Evolutionary conservation across 2,888 invertebrate genomes (phyloP).

Genomic region (Campaea margaritaria): DNA sequence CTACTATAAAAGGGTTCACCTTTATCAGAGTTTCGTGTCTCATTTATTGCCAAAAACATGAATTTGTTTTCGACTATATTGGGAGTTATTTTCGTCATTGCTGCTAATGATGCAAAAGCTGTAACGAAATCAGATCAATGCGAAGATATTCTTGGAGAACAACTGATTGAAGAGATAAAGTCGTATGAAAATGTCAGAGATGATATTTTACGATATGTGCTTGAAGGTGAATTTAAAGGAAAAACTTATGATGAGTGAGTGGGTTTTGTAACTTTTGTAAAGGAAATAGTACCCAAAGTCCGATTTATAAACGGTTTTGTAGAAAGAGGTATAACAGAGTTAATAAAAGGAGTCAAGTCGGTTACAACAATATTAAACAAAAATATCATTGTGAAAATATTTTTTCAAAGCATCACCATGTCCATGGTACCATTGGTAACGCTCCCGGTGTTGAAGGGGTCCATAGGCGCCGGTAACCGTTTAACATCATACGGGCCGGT

Average conservation of each 20-base stretch:
- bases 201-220: slow-evolving; percentile 80
- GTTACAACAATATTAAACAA: too few species aligned
- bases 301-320: too few species aligned
- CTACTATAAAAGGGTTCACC: slow-evolving; percentile 18
- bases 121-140: slow-evolving; percentile 61
- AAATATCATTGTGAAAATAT: too few species aligned
- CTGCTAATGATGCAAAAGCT: slow-evolving; percentile 57
- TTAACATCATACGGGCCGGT: too few species aligned
- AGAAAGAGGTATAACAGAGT: too few species aligned
- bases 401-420: too few species aligned
- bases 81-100: slow-evolving; percentile 53
- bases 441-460: too few species aligned
- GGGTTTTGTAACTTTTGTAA: neutral
- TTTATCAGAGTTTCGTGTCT: slow-evolving; percentile 1
- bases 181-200: slow-evolving; percentile 81
- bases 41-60: slow-evolving; percentile 48
- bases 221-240: slow-evolving; percentile 82
- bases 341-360: too few species aligned
- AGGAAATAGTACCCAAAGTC: neutral
- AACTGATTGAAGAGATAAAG: slow-evolving; percentile 85
- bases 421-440: too few species aligned
- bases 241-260: slow-evolving; percentile 84
- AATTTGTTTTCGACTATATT: slow-evolving; percentile 49
- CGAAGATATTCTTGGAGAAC: slow-evolving; percentile 66
- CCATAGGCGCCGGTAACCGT: too few species aligned